Percentiles rank a stretch among this genome's conserved stretches.
Evolutionary conservation across 2,888 invertebrate species (phyloP).

Genomic region (Cabera pusaria): DNA sequence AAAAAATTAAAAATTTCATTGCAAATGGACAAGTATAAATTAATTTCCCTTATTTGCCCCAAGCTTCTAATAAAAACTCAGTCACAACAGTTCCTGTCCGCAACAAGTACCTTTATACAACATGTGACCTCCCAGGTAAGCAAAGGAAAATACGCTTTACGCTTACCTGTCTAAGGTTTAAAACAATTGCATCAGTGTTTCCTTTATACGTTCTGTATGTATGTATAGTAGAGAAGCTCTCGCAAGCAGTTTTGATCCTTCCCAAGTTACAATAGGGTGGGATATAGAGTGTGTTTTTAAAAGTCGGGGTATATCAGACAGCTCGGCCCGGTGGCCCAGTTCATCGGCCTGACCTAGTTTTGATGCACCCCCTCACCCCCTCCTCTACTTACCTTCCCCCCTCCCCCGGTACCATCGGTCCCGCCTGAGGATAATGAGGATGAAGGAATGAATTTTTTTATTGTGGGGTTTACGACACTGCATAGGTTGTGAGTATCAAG

Average conservation of each 20-base stretch:
- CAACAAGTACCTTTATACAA: conserved; percentile 30
- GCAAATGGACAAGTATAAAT: conserved; percentile 13
- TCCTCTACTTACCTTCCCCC: conserved; percentile 15
- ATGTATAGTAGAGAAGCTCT: too few species aligned
- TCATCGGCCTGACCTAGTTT: conserved; percentile 57
- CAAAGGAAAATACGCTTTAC: conserved; percentile 21
- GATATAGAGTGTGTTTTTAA: conserved; percentile 14
- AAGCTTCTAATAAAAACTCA: conserved; percentile 25
- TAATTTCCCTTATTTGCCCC: conserved; percentile 17
- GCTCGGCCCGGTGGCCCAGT: conserved; percentile 47
- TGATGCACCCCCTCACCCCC: conserved; percentile 25
- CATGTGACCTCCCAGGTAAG: conserved; percentile 19
- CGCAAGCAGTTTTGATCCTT: conserved; percentile 7
- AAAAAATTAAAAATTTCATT: conserved; percentile 23
- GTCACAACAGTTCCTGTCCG: conserved; percentile 24
- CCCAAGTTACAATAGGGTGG: conserved; percentile 13
- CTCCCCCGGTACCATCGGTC: conserved; percentile 26
- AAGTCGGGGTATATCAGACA: conserved; percentile 20
- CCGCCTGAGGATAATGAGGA: conserved; percentile 35
- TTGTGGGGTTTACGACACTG: conserved; percentile 32
- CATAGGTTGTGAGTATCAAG: conserved; percentile 27
- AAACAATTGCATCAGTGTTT: too few species aligned
- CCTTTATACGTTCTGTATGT: too few species aligned
- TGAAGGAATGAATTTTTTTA: conserved; percentile 34
- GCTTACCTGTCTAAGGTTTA: conserved; percentile 14